A percentile compares a stretch with the other conserved stretches of the same genome.
Evolutionary conservation across 2,797 vertebrate genomes (phyloP).

Genomic region (Trichosurus vulpecula): DNA sequence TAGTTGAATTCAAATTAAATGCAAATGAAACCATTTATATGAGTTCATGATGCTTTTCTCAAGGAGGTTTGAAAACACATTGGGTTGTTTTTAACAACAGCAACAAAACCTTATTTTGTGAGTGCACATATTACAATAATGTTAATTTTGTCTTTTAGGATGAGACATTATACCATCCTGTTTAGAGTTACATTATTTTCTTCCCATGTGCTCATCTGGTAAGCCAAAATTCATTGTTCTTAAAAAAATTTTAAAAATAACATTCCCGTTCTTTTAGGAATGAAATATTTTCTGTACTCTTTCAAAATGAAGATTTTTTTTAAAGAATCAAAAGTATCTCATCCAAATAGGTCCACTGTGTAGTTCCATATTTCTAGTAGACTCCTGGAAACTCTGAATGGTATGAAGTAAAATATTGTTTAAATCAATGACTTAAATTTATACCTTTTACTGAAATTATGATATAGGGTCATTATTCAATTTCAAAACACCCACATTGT

Average conservation of each 20-base stretch:
- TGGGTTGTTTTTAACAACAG: neutral
- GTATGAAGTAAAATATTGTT: neutral
- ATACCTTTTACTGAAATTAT: too few relatives aligned
- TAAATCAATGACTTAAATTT: too few relatives aligned
- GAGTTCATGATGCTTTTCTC: constrained; percentile 57
- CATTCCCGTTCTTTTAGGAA: neutral
- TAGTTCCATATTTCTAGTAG: neutral
- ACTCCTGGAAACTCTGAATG: neutral
- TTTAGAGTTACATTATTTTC: neutral
- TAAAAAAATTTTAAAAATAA: too few relatives aligned
- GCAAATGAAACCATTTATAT: constrained; percentile 75
- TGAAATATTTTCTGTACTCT: neutral
- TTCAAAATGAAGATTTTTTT: neutral
- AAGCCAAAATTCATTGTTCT: neutral
- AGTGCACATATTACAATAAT: neutral
- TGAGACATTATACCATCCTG: neutral
- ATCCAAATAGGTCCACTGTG: neutral
- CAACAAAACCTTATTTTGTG: neutral
- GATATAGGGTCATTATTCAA: too few relatives aligned
- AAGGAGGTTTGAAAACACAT: neutral
- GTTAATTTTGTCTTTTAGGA: neutral
- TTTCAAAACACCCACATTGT: too few relatives aligned
- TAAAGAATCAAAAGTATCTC: neutral
- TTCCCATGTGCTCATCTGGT: neutral
- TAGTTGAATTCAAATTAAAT: constrained; percentile 75